Evolutionary conservation across 2,113 vertebrate genomes (phyloP).

Genomic region (Vidua chalybeata): DNA sequence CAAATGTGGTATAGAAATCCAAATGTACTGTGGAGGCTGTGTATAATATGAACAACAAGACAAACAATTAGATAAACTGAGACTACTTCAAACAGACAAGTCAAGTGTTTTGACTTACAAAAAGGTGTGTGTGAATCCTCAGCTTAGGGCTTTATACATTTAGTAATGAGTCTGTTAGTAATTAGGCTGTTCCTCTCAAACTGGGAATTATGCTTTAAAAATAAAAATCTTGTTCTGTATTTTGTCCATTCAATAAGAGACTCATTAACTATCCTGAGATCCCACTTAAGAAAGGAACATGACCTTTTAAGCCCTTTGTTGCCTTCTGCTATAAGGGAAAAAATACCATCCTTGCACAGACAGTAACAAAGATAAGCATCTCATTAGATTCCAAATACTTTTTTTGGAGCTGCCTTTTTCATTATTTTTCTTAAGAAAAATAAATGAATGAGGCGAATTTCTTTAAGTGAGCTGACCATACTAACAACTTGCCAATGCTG

Average conservation of each 20-base stretch:
- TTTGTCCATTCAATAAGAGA: background rate
- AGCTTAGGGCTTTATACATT: background rate
- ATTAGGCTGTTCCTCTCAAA: background rate
- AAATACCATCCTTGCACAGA: background rate
- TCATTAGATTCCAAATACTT: background rate
- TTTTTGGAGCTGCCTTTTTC: background rate
- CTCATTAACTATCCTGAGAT: background rate
- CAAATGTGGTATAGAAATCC: background rate
- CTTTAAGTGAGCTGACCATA: background rate
- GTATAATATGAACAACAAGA: background rate
- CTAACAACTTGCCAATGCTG: background rate
- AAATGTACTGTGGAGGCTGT: background rate
- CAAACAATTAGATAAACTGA: background rate
- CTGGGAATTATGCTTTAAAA: background rate
- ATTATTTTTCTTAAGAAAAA: background rate
- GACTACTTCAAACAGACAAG: background rate
- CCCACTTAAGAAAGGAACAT: background rate
- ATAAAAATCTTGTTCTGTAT: background rate
- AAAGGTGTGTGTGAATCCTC: background rate
- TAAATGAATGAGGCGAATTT: background rate
- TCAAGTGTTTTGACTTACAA: background rate
- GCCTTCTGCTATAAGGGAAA: background rate
- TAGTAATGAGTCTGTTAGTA: background rate
- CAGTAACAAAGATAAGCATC: background rate
- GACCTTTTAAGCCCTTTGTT: background rate